Base-by-base conservation (phyloP, 2,888 invertebrate genomes). In the Calameuta pallipes region DNA sequence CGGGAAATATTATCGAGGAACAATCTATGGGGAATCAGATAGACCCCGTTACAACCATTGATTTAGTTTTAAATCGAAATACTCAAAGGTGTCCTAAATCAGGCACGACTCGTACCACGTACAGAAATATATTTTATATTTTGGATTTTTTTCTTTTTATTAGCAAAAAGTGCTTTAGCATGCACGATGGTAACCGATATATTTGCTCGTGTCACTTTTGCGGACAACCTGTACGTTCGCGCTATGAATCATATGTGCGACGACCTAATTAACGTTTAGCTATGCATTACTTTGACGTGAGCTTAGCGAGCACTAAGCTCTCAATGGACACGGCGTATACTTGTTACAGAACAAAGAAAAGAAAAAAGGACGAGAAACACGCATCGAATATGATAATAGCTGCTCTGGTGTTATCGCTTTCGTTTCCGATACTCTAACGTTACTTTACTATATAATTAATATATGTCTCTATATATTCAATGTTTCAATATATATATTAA, bases 401-500 rank as follows among this genome's bases (percentile, higher is more conserved):
- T 71, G 71, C 71, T 34, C 71, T 31, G 31, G 33, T 11, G 71
- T 23, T 31, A 71, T 85, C 87, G 85, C 84, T 85, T 86, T 86
- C 84, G 31, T 34, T 81, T 73, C 81, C 81, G 83, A 83, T 83
- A 84, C 80, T 85, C 83, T 85, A 87, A 81, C 86, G 83, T 83
- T 86, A 84, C 82, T 83, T 80, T 81, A 81, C 56, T 56, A 15
- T 33, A 83, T 84, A 81, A 82, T 82, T 86, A 85, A 85, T 85
- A 82, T 85, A 80, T 87, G 82, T 84, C 81, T 85, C 73, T 85
- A 83, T 88, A 88, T 88, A 87, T 85, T 87, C 82, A 87, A 86
- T 86, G 83, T 76, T 84, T 85, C 82, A 84, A 86, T 87, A 89
- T 56, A 71, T 77, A 77, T 89, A 88, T 89, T 89, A 89, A 89